Evolutionary conservation across 1,140 invertebrate species (phyloP).

Genomic region (Periplaneta americana): DNA sequence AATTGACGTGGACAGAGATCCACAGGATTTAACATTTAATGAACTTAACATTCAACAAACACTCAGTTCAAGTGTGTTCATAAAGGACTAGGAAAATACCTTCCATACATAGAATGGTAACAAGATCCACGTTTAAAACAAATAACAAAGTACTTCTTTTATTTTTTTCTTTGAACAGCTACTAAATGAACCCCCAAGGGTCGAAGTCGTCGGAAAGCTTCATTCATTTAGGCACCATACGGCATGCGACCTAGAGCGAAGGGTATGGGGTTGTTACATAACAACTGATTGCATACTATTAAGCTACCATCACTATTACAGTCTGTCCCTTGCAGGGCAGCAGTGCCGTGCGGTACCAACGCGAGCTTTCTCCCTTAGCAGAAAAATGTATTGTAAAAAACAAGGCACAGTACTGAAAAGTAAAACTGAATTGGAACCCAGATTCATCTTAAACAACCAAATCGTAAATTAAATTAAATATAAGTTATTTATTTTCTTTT

Average conservation of each 20-base stretch:
- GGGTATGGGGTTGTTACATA: background rate
- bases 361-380: background rate
- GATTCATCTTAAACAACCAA: background rate
- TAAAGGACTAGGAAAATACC: conserved; percentile 4
- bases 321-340: background rate
- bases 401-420: background rate
- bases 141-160: background rate
- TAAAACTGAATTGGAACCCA: background rate
- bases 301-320: background rate
- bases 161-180: background rate
- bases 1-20: background rate
- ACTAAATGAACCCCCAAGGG: background rate
- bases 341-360: background rate
- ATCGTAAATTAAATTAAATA: background rate
- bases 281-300: background rate
- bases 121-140: background rate
- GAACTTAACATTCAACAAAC: conserved; percentile 4
- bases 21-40: background rate
- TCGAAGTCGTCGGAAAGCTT: background rate
- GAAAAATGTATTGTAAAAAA: background rate
- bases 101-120: background rate
- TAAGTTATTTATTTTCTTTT: background rate
- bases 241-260: background rate
- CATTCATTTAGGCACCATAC: background rate
- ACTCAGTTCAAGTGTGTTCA: background rate